phyloP scores from a whole-genome alignment of 2,797 vertebrate species.

The Galago senegalensis region DNA sequence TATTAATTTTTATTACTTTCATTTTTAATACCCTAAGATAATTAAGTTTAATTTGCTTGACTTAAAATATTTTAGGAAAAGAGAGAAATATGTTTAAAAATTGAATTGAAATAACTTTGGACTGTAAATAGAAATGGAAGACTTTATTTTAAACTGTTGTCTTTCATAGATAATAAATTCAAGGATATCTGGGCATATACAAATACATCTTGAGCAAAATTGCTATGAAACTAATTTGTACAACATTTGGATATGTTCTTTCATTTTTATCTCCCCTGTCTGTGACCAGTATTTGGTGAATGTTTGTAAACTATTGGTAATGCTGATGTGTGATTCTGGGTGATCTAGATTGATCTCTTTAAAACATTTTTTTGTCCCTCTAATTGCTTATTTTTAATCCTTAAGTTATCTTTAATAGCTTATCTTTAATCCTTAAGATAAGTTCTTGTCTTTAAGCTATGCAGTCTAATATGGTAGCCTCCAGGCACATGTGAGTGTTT shows the following conservation, averaged over 20 bases:
- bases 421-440: no score
- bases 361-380: background rate
- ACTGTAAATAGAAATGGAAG: background rate
- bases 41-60: background rate
- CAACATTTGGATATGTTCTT: background rate
- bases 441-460: background rate
- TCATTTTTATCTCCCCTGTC: background rate
- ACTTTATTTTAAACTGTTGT: background rate
- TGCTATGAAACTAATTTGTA: background rate
- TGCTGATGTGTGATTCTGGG: background rate
- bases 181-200: background rate
- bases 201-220: background rate
- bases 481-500: background rate
- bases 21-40: background rate
- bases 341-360: background rate
- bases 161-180: background rate
- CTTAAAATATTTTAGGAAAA: background rate
- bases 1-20: background rate
- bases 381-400: background rate
- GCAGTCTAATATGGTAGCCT: background rate
- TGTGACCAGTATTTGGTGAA: background rate
- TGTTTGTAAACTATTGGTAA: background rate
- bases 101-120: background rate
- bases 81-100: background rate
- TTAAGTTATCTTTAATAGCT: no score